Conservation (phyloP, 2,888 invertebrate species). For the Cataglyphis altisquamis region DNA sequence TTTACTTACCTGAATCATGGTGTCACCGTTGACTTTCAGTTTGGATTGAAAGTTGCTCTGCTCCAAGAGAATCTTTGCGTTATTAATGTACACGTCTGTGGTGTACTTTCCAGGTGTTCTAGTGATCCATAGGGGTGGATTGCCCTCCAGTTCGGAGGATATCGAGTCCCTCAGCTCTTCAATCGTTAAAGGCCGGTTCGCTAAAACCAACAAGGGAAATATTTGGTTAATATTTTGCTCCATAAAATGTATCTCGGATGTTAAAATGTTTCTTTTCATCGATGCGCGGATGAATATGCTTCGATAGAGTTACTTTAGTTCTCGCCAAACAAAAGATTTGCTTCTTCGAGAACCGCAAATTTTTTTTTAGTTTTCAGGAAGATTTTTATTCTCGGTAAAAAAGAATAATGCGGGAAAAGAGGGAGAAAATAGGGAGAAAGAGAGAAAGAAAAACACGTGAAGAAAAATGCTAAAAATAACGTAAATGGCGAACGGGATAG, state of each 20-base stretch:
- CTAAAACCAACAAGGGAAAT: slow-evolving; percentile 87
- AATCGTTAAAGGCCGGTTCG: slow-evolving; percentile 91
- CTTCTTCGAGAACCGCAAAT: slow-evolving; percentile 33
- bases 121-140: slow-evolving; percentile 95
- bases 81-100: slow-evolving; percentile 94
- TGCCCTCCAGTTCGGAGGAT: slow-evolving; percentile 93
- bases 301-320: slow-evolving; percentile 26
- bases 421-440: slow-evolving; percentile 21
- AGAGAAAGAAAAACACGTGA: slow-evolving; percentile 10
- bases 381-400: slow-evolving; percentile 62
- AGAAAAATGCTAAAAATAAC: slow-evolving; percentile 48
- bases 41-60: slow-evolving; percentile 90
- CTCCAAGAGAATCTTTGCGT: slow-evolving; percentile 92
- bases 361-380: slow-evolving; percentile 32
- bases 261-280: slow-evolving; percentile 14
- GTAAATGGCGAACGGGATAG: slow-evolving; percentile 41
- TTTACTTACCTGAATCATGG: slow-evolving; percentile 88
- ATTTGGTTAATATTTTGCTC: slow-evolving; percentile 3
- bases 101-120: slow-evolving; percentile 87
- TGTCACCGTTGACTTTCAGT: slow-evolving; percentile 86
- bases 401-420: slow-evolving; percentile 23
- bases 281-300: not conserved
- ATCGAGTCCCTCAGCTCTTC: slow-evolving; percentile 91
- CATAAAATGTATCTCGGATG: not conserved
- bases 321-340: slow-evolving; percentile 41